Evolutionary conservation across 2,888 invertebrate genomes (phyloP), one percentile per base, ranked within the genome.

Genomic region (Drosophila imparisetae): DNA sequence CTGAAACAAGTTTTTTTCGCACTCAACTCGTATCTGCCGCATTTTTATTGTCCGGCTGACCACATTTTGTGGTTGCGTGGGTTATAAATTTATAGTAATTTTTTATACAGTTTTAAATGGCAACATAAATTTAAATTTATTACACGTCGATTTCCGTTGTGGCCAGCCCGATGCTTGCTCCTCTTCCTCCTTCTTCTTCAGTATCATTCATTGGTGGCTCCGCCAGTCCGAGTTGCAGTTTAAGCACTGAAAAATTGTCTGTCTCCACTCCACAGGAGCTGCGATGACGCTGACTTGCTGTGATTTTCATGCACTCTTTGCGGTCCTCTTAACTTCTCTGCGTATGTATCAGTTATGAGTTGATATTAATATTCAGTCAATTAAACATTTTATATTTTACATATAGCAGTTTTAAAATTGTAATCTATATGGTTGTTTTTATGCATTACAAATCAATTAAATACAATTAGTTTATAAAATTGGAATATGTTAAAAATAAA

Each of bases 101-200:
- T 88, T 83, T 84, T 81, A 72, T 74, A 73, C 67, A 64, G 45
- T 76, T 82, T 84, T 80, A 85, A 86, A 86, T 83, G 87, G 82
- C 78, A 82, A 83, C 86, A 84, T 81, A 87, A 82, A 88, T 84
- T 87, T 80, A 70, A 89, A 88, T 87, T 89, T 84, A 89, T 89
- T 86, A 78, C 86, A 58, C 83, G 73, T 71, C 79, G 83, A 86
- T 86, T 78, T 86, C 79, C 86, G 79, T 27, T 81, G 71, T 48
- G 54, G 72, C 60, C 66, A 45, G 60, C 38, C 64, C 38, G 61
- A 21, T 70, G 53, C 64, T 69, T 55, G 48, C 53, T 30, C n/a
- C 45, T n/a, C 10, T 3, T 53, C n/a, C 50, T 11, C 7, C 11
- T 4, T 0, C 32, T 32, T 13, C 29, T 8, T 15, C 15, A 21